Base-by-base conservation (phyloP, 2,797 vertebrate genomes). In the Cyprinella venusta region DNA sequence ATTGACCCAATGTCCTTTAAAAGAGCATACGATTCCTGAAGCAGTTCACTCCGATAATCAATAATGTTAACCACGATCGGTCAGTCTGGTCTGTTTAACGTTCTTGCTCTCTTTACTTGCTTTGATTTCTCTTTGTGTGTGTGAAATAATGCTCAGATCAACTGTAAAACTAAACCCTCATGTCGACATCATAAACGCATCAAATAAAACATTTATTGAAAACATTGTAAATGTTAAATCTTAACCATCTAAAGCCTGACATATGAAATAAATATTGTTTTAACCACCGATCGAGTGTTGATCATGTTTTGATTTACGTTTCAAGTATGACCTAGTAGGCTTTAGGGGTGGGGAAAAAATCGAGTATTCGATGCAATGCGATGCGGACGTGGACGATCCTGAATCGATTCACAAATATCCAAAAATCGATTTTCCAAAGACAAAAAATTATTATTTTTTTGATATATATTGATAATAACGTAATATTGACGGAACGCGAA, bases 211-310 rank as follows among this genome's bases (percentile, higher is more conserved):
- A 19, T 18, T 9, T 2, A 65, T 19, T 65, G 30, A 4, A 33
- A 33, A 4, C 10, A 36, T 9, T 33, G 18, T 65, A 38, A 12
- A 67, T 12, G 8, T 40, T 67, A 24, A 59, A 59, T n/a, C 21
- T 59, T 56, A 56, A 10, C 9, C 54, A 9, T 24, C 9, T 59
- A 59, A 59, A 12, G n/a, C 54, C 54, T 56, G 54, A n/a, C 21
- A 56, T 18, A 18, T 50, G 16, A 50, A 52, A 52, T 52, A 8
- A 8, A 2, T 15, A 16, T 16, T 50, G 18, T 50, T 4, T 56
- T 9, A n/a, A 84, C 54, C 74, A 72, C n/a, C n/a, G n/a, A n/a
- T n/a, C n/a, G n/a, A n/a, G n/a, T 30, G 26, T 30, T 30, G 26
- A 26, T 61, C n/a, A 61, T 61, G 10, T 61, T 61, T 0, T 24